Conservation (phyloP, 2,888 invertebrate species). For the Nomada goodeniana region DNA sequence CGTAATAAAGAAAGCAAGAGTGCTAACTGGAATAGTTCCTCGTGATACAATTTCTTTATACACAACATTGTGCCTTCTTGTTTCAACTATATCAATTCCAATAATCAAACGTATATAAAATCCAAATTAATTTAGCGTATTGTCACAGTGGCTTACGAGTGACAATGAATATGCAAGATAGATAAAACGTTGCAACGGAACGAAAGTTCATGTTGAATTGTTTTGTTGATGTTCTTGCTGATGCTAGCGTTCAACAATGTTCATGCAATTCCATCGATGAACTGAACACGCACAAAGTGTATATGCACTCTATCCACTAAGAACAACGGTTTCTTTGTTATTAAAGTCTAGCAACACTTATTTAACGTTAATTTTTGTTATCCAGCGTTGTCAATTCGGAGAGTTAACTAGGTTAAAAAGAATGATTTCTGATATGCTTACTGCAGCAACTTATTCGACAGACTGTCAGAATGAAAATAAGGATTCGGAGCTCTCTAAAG, state of each 20-base stretch:
- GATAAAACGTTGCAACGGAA: conserved; percentile 21
- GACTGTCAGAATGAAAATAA: conserved; percentile 73
- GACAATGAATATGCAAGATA: conserved; percentile 20
- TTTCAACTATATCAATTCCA: conserved; percentile 10
- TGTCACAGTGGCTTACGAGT: conserved; percentile 55
- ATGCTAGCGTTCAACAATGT: neutral
- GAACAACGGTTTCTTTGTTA: neutral
- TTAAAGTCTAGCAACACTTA: conserved; percentile 43
- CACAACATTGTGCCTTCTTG: conserved; percentile 88
- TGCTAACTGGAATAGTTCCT: conserved; percentile 92
- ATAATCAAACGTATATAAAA: conserved; percentile 3
- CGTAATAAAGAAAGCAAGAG: conserved; percentile 92
- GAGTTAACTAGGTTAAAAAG: neutral
- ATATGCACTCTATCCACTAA: neutral
- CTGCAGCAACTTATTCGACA: conserved; percentile 48
- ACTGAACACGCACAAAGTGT: neutral
- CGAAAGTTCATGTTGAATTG: conserved; percentile 40
- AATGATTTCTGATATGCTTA: neutral
- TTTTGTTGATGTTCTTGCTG: neutral
- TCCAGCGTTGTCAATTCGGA: neutral
- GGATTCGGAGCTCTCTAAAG: conserved; percentile 54
- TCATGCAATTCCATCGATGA: neutral
- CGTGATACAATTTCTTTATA: conserved; percentile 92
- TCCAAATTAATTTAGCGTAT: conserved; percentile 34
- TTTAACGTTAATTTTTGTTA: neutral